Percentiles rank a stretch among this genome's conserved stretches.
Evolutionary conservation across 1,140 invertebrate species (phyloP).

Genomic region (Neoseiulus cucumeris): DNA sequence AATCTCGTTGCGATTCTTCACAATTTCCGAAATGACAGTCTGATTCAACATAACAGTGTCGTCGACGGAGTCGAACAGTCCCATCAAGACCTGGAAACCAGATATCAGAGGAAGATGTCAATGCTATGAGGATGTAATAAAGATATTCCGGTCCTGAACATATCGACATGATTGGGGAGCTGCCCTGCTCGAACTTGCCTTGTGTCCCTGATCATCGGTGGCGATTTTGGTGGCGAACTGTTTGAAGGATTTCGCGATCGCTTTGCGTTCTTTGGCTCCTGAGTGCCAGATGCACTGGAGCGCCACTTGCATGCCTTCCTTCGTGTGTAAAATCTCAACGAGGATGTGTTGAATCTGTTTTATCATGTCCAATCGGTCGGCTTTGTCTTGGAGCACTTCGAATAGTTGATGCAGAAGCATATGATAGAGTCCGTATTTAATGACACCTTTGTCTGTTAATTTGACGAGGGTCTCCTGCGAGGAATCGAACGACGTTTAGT

Average conservation of each 20-base stretch:
- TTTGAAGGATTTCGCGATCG: conserved; percentile 47
- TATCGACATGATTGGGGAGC: no score
- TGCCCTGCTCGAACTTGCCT: no score
- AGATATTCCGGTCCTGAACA: no score
- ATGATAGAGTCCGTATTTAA: conserved; percentile 5
- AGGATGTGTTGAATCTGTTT: conserved; percentile 44
- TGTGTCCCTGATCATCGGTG: conserved; percentile 63
- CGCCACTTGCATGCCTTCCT: conserved; percentile 53
- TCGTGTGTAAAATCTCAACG: conserved; percentile 56
- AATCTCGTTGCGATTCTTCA: conserved; percentile 46
- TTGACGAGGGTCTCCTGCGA: conserved; percentile 8
- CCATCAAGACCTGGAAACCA: conserved; percentile 12
- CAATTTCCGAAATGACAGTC: conserved; percentile 45
- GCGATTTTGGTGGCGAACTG: conserved; percentile 55
- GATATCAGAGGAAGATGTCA: background rate
- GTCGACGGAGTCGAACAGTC: conserved; percentile 1
- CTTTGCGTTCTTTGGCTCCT: conserved; percentile 56
- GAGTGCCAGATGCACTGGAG: conserved; percentile 67
- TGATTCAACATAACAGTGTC: conserved; percentile 18
- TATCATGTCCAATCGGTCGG: conserved; percentile 46
- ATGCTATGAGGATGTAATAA: no score
- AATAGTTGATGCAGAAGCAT: background rate
- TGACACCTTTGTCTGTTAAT: conserved; percentile 19
- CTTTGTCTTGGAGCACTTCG: conserved; percentile 12
- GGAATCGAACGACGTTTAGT: background rate